phyloP scores from a whole-genome alignment of 2,797 vertebrate genomes.

The Nothura maculosa region DNA sequence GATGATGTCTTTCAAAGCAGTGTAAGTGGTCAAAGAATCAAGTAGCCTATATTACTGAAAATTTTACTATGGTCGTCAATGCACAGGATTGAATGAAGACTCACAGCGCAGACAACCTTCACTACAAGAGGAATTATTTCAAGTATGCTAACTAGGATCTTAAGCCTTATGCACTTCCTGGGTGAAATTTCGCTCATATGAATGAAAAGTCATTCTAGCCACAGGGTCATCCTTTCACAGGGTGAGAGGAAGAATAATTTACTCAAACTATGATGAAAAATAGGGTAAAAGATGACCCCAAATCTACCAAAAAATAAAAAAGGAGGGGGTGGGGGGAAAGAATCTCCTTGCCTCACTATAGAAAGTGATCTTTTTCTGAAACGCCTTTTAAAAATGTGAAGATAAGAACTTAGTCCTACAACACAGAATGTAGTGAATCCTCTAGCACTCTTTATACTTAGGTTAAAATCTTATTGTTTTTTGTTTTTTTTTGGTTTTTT shows the following conservation, averaged over 20 bases:
- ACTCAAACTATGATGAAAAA: neutral
- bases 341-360: fast-evolving
- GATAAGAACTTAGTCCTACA: neutral
- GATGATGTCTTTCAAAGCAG: neutral
- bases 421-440: neutral
- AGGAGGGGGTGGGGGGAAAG: neutral
- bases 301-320: neutral
- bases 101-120: neutral
- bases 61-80: neutral
- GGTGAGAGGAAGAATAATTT: neutral
- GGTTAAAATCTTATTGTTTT: neutral
- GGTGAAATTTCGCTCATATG: neutral
- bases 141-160: neutral
- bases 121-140: neutral
- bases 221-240: neutral
- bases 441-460: neutral
- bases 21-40: neutral
- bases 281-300: neutral
- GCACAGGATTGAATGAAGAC: neutral
- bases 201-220: neutral
- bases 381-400: neutral
- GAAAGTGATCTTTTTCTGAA: neutral
- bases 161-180: neutral
- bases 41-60: neutral
- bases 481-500: no score